Percentiles rank a stretch among this genome's conserved stretches.
Evolutionary conservation across 2,113 vertebrate genomes (phyloP).

Genomic region (Corvus moneduloides): DNA sequence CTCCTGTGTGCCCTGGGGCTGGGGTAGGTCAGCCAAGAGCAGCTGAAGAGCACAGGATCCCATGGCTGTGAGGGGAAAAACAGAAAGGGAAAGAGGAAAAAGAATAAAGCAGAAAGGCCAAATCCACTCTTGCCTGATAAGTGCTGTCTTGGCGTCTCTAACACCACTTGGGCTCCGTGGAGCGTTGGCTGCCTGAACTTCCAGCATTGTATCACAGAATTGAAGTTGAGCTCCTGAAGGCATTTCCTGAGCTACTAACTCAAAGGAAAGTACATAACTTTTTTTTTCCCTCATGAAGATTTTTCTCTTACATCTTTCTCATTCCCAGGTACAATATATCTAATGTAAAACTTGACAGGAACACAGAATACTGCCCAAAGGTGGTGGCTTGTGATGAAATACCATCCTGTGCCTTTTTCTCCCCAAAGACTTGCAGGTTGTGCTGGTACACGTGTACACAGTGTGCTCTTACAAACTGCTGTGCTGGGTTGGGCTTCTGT

Average conservation of each 20-base stretch:
- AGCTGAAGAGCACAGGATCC: not conserved
- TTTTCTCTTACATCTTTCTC: not conserved
- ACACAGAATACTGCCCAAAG: not conserved
- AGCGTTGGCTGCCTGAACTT: not conserved
- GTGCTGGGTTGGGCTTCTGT: not conserved
- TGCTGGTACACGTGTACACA: not conserved
- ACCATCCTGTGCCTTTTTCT: not conserved
- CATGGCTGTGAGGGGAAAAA: too few relatives aligned
- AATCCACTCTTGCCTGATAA: not conserved
- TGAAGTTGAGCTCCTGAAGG: not conserved
- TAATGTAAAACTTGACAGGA: not conserved
- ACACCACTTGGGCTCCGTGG: not conserved
- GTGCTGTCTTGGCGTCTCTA: not conserved
- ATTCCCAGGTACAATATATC: not conserved
- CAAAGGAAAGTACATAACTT: not conserved
- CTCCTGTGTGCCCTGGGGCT: not conserved
- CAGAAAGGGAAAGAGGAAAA: too few relatives aligned
- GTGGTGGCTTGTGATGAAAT: not conserved
- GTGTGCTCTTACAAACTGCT: not conserved
- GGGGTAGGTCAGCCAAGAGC: not conserved
- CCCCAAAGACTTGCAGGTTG: not conserved
- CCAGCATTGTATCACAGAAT: not conserved
- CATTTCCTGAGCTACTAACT: not conserved
- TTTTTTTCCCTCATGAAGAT: not conserved
- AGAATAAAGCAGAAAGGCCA: not conserved